Base-by-base conservation (phyloP, 2,797 vertebrate species). In the Hemibagrus guttatus region DNA sequence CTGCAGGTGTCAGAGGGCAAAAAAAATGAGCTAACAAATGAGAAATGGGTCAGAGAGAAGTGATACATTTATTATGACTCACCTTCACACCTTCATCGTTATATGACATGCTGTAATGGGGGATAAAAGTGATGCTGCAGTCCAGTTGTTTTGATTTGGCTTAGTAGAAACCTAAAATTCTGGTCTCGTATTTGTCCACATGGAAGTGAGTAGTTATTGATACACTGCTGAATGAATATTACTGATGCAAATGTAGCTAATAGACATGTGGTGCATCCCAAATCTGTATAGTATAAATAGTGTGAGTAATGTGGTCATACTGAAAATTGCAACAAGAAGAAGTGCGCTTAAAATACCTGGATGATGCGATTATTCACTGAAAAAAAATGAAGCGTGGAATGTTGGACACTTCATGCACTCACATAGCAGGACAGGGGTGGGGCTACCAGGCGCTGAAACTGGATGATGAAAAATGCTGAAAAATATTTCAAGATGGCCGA, bases 31-130 rank as follows among this genome's bases (percentile, higher is more conserved):
- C 82, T 84, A 76, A 58, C 28, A 63, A 89, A 85, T 86, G 58
- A 84, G 49, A 85, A 87, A 85, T 84, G 86, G 84, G 66, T 89
- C 85, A 84, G 49, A 84, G 56, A 58, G 63, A 87, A 23, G 80
- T 71, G 85, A 88, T 69, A 54, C 66, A 76, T 87, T 83, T 86
- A 49, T 83, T 75, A 72, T 89, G 49, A 59, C 64, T 71, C 9
- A 23, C 64, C 58, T 74, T 75, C 49, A 72, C 63, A 84, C 59
- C 39, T 54, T 59, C 56, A 64, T 74, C 54, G 52, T 83, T 78
- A 81, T 26, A 81, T 69, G 64, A 75, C 72, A 63, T 64, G 42
- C 39, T 5, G 26, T 64, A 42, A 86, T 58, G 82, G 85, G 52
- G 39, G 13, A 74, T 80, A 35, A 74, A 46, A 26, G 66, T n/a